Conservation (phyloP, 2,113 vertebrate genomes). For the Pseudorasbora parva region DNA sequence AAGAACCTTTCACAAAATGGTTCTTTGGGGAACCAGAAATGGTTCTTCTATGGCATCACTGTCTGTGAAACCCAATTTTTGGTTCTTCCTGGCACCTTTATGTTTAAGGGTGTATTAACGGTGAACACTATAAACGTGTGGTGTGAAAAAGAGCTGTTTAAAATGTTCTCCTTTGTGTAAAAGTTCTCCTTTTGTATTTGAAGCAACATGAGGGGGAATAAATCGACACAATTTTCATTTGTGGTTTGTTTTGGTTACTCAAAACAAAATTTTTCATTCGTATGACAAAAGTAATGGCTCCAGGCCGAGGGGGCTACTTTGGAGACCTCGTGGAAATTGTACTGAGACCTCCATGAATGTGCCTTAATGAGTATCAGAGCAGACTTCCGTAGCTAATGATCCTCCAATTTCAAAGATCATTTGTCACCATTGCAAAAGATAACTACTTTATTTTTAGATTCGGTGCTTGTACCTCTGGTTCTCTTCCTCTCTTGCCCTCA, state of each 20-base stretch:
- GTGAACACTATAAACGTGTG: background rate
- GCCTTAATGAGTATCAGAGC: conserved; percentile 28
- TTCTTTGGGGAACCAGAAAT: too few relatives aligned
- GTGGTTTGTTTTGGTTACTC: background rate
- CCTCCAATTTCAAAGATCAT: conserved; percentile 40
- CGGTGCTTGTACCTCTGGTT: conserved; percentile 3
- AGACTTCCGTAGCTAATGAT: conserved; percentile 38
- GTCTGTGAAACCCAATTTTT: too few relatives aligned
- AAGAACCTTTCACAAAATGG: too few relatives aligned
- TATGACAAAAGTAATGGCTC: background rate
- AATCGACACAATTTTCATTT: background rate
- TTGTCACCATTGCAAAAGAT: conserved; percentile 42
- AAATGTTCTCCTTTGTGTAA: background rate
- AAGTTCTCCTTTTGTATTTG: background rate
- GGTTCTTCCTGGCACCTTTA: too few relatives aligned
- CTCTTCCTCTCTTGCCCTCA: background rate
- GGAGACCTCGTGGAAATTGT: conserved; percentile 28
- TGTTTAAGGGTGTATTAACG: too few relatives aligned
- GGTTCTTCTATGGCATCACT: too few relatives aligned
- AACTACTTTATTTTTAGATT: conserved; percentile 46
- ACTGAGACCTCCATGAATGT: conserved; percentile 43
- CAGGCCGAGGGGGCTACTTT: background rate
- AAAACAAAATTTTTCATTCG: background rate
- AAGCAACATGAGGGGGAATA: background rate
- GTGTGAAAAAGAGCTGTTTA: background rate